Evolutionary conservation across 2,888 invertebrate genomes (phyloP), one percentile per base, ranked within the genome.

Genomic region (Branchinecta sandiegonensis): DNA sequence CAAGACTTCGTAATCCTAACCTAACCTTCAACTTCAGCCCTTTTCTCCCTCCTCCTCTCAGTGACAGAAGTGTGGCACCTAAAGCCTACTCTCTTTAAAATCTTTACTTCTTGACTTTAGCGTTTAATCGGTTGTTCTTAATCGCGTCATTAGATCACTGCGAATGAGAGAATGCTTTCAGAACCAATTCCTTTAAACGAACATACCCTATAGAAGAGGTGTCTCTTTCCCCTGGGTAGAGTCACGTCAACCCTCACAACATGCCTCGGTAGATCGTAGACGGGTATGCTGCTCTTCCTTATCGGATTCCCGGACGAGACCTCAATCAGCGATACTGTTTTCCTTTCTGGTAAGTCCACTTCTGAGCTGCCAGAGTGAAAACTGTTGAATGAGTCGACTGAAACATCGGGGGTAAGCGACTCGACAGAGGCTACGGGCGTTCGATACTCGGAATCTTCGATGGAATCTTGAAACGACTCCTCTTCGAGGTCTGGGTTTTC

Each of bases 171-270:
- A 6, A 4, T 37, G 37, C 37, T 37, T 37, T 5, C 37, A 5
- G 6, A 37, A 23, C 23, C 3, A 23, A 23, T 23, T 37, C 37
- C 37, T 37, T 37, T 37, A 17, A 56, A 56, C 10, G 10, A 56
- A 56, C 63, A n/a, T 23, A 56, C 63, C 63, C 63, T 56, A 56
- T 17, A 56, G 23, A 56, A 56, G 63, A 23, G 23, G 23, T 10
- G 8, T 56, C 63, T 10, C 63, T 56, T 56, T 56, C 63, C 23
- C 10, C 63, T 56, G 9, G 63, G 63, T 10, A 56, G 10, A n/a
- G 63, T 56, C n/a, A 56, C 23, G 63, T 56, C 63, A n/a, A 23
- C 23, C n/a, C 23, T 56, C 63, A n/a, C 23, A 17, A 10, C 23
- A 56, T 56, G 14, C 9, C 23, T 56, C 23, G n/a, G n/a, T 10